Evolutionary conservation across 1,140 invertebrate genomes (phyloP), one percentile per base, ranked within the genome.

Genomic region (Danaus plexippus): DNA sequence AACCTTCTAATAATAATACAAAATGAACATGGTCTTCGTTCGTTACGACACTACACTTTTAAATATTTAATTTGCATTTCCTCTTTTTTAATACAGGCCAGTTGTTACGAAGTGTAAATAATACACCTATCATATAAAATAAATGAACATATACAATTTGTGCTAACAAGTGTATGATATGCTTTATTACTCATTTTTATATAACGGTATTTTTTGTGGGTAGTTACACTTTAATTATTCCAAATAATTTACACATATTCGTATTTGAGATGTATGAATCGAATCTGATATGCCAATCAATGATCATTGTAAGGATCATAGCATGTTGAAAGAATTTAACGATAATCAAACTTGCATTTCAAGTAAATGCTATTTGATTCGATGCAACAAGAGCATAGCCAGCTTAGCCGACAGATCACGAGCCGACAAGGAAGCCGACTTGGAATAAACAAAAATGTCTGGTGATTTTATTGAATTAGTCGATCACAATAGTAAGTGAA

Each of bases 41-140:
- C 67, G 67, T 72, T 75, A 73, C 71, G 74, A 76, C 72, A 77
- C 68, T 70, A 69, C 65, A 73, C 54, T 73, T 85, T 84, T 85
- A 84, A 85, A 85, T 87, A 87, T 85, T 87, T 82, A 82, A 82
- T 80, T 81, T 77, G 75, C 74, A 81, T 84, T 78, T 85, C 74
- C 73, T 77, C 74, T 78, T 81, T 53, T 61, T 57, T 32, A 53
- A 53, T 40, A 41, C 63, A 57, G 63, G 59, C 68, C 68, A 61
- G 69, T 77, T 77, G 71, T 70, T 72, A 57, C 75, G 76, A 78
- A 77, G 60, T 32, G 22, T 32, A 32, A 32, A 32, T 32, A 32
- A 32, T 32, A 32, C 22, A 32, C 22, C 5, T 32, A 32, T 32
- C 22, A 32, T 32, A 4, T 32, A 32, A 32, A 32, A 32, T 32